Evolutionary conservation across 1,140 invertebrate genomes (phyloP).

Genomic region (Bombus soroeensis): DNA sequence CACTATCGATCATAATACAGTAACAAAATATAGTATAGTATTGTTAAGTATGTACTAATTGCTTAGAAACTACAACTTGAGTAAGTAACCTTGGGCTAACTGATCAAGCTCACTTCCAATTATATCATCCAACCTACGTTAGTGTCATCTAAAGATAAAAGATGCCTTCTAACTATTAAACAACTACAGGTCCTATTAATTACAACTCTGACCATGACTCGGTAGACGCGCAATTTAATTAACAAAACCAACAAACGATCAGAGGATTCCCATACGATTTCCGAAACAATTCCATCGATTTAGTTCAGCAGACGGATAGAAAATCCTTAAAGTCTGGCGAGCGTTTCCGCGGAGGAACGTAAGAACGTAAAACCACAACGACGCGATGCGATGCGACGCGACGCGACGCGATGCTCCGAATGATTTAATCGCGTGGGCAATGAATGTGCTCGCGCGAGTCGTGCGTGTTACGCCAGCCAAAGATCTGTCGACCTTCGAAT

Average conservation of each 20-base stretch:
- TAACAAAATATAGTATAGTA: neutral
- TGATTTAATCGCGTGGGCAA: conserved; percentile 39
- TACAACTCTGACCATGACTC: neutral
- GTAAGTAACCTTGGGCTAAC: neutral
- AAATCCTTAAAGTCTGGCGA: neutral
- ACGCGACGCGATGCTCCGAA: conserved; percentile 11
- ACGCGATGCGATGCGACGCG: too few species aligned
- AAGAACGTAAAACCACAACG: neutral
- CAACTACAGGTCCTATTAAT: too few species aligned
- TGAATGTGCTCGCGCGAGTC: neutral
- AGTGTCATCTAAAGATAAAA: neutral
- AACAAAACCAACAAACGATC: too few species aligned
- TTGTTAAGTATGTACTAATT: neutral
- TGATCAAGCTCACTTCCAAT: neutral
- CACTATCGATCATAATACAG: neutral
- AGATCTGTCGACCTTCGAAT: conserved; percentile 19
- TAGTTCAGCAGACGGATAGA: too few species aligned
- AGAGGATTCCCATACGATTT: neutral
- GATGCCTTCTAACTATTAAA: neutral
- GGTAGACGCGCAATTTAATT: too few species aligned
- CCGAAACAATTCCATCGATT: neutral
- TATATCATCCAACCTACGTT: neutral
- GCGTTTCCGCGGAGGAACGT: neutral
- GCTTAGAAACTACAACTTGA: neutral
- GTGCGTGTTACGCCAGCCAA: conserved; percentile 5